Evolutionary conservation across 2,888 invertebrate species (phyloP).

Genomic region (Frankliniella fusca): DNA sequence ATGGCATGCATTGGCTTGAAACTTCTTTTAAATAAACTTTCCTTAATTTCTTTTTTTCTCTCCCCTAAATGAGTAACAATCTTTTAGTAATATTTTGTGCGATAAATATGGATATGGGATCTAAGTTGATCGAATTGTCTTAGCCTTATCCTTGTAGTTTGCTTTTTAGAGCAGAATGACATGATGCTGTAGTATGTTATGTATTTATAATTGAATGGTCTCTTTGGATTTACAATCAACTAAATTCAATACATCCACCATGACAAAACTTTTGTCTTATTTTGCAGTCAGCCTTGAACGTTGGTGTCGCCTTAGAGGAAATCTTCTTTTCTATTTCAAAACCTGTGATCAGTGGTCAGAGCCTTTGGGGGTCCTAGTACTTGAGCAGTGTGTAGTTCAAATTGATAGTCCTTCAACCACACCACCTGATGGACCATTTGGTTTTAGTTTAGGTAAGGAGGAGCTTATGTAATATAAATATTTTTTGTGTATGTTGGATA

Average conservation of each 20-base stretch:
- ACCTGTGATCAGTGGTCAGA: constrained; percentile 83
- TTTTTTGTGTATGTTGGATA: background rate
- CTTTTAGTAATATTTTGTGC: too few relatives aligned
- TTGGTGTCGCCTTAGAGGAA: constrained; percentile 89
- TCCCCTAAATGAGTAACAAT: too few relatives aligned
- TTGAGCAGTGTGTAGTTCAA: constrained; percentile 80
- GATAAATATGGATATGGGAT: too few relatives aligned
- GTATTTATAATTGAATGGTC: background rate
- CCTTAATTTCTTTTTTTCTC: too few relatives aligned
- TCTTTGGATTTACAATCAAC: background rate
- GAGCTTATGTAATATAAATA: constrained; percentile 1
- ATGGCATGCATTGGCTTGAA: too few relatives aligned
- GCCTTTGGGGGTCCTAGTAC: constrained; percentile 79
- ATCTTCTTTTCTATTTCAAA: constrained; percentile 89
- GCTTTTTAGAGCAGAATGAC: too few relatives aligned
- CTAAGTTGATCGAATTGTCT: too few relatives aligned
- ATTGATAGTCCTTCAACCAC: constrained; percentile 53
- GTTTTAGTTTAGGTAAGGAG: constrained; percentile 72
- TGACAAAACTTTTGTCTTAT: constrained; percentile 38
- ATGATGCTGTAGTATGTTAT: too few relatives aligned
- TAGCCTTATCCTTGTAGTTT: too few relatives aligned
- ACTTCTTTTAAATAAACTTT: too few relatives aligned
- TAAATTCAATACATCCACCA: too few relatives aligned
- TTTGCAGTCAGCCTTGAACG: constrained; percentile 69
- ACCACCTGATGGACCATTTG: constrained; percentile 69